phyloP scores from a whole-genome alignment of 2,888 invertebrate species.

The Dryococelus australis region DNA sequence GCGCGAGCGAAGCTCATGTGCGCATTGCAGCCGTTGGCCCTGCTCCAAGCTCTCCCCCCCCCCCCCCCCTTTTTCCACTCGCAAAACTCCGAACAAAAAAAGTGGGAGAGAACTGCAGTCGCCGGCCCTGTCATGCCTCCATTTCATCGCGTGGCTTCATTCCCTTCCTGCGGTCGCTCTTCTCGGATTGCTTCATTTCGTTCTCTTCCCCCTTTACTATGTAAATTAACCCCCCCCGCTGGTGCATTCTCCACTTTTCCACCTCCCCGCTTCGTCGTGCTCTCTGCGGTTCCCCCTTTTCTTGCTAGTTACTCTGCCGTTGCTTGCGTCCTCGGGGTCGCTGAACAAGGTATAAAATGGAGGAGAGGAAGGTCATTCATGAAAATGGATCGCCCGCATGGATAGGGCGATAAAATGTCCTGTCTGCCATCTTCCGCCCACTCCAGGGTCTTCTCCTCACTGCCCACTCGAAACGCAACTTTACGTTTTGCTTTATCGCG shows the following conservation, averaged over 20 bases:
- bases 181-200: slow-evolving; percentile 13
- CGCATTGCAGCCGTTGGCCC: slow-evolving; percentile 41
- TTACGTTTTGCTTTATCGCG: no score
- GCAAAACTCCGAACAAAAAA: not conserved
- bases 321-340: not conserved
- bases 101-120: slow-evolving; percentile 35
- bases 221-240: no score
- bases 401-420: not conserved
- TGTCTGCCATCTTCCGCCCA: not conserved
- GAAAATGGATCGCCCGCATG: not conserved
- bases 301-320: no score
- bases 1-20: slow-evolving; percentile 33
- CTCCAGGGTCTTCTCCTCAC: not conserved
- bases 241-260: slow-evolving; percentile 32
- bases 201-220: slow-evolving; percentile 41
- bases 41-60: slow-evolving; percentile 31
- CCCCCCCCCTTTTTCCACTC: no score
- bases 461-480: not conserved
- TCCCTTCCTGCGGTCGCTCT: not conserved
- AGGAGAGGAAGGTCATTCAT: not conserved
- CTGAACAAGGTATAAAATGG: not conserved
- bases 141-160: not conserved
- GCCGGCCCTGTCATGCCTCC: slow-evolving; percentile 38
- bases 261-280: slow-evolving; percentile 48
- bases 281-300: slow-evolving; percentile 41